Evolutionary conservation across 2,888 invertebrate species (phyloP), one percentile per base, ranked within the genome.

Genomic region (Epirrhoe tristata): DNA sequence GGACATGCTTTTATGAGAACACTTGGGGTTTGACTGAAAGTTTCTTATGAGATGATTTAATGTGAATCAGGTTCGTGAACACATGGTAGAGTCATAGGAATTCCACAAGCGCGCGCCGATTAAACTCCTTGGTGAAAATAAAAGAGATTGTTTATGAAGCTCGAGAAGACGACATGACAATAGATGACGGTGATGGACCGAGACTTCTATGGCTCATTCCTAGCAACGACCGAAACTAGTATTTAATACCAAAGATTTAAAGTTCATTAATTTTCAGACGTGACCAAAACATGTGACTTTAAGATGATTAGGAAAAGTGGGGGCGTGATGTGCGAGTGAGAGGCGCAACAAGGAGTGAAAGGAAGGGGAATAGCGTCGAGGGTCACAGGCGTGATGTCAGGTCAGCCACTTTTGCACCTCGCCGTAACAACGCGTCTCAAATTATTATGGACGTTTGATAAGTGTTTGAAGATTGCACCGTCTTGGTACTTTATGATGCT

Each of bases 321-420:
- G 93, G 92, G 91, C 93, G 93, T 93, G 93, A 93, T 91, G 93
- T 82, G 86, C 74, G 86, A 93, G 83, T 63, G 89, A 83, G 91
- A 89, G 77, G 74, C 81, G 67, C 68, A 71, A 70, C 71, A 74
- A 75, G 63, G 88, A 73, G 83, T 72, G 88, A 91, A 76, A 72
- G 85, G 77, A 90, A 90, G 74, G 83, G 70, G 73, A 73, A 77
- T 76, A 79, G 60, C 77, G 76, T 79, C 81, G 84, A 88, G 92
- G 94, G 94, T 93, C 94, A 92, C 90, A 89, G 84, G 90, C 94
- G 94, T 94, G 94, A 94, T 93, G 93, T 92, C 91, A 93, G 94
- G 93, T 93, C 93, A 93, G 92, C 92, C 93, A 93, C 93, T 93
- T 93, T 94, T 94, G 94, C 91, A 93, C 94, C 93, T 94, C 93